These are phyloP conservation scores for Dermolepida albohirtum DNA, from an alignment of 2,888 invertebrate genomes.

Conservation along the genomic window DNA sequence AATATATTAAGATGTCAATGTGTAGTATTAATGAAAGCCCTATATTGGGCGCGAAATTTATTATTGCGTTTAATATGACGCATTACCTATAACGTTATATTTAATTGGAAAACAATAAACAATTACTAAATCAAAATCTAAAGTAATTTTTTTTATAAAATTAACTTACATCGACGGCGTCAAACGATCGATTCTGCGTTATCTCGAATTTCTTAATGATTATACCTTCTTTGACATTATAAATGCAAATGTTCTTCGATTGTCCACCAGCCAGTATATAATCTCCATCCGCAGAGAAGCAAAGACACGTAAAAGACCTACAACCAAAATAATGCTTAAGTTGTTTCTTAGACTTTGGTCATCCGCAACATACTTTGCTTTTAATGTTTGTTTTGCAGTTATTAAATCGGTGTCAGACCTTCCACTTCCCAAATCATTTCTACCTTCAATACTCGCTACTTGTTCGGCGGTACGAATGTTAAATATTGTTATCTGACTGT, in stretches of 20 bases:
- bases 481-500: conserved; percentile 87
- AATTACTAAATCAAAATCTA: not conserved
- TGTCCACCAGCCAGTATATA: conserved; percentile 93
- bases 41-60: too few species aligned
- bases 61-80: too few species aligned
- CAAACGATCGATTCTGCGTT: conserved; percentile 93
- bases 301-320: conserved; percentile 91
- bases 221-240: conserved; percentile 84
- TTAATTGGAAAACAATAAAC: too few species aligned
- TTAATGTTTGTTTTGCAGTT: conserved; percentile 85
- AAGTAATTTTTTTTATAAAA: not conserved
- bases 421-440: conserved; percentile 89
- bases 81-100: too few species aligned
- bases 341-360: not conserved
- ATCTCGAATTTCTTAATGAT: conserved; percentile 93
- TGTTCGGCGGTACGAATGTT: conserved; percentile 78
- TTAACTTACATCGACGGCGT: conserved; percentile 88
- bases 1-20: too few species aligned
- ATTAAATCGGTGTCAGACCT: conserved; percentile 86
- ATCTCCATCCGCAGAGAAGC: conserved; percentile 94
- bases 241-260: conserved; percentile 95
- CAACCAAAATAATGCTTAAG: conserved; percentile 52
- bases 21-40: too few species aligned
- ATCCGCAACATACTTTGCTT: conserved; percentile 80
- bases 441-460: conserved; percentile 85